Evolutionary conservation across 2,113 vertebrate genomes (phyloP).

Genomic region (Desmodus rotundus): DNA sequence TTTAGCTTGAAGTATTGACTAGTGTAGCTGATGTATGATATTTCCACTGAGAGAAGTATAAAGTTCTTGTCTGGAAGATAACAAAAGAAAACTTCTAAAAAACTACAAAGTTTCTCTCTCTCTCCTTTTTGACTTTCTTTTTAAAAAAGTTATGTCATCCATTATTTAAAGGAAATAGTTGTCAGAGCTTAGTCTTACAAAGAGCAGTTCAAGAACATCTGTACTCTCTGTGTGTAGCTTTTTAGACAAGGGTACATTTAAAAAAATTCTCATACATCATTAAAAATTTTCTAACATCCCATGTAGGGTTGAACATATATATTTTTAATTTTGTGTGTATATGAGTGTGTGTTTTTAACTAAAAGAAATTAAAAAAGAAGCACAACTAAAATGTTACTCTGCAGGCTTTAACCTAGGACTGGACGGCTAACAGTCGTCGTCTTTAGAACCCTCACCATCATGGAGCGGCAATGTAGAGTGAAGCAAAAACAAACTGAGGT

Average conservation of each 20-base stretch:
- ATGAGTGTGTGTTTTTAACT: neutral
- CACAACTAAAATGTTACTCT: neutral
- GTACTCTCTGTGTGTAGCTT: neutral
- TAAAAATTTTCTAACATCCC: constrained; percentile 41
- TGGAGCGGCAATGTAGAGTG: neutral
- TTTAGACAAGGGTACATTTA: neutral
- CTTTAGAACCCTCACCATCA: neutral
- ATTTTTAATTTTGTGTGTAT: neutral
- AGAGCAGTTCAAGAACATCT: constrained; percentile 12
- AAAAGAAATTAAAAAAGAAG: neutral
- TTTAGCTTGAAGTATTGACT: constrained; percentile 28
- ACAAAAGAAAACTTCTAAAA: neutral
- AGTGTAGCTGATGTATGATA: neutral
- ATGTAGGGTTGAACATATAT: neutral
- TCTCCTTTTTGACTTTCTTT: neutral
- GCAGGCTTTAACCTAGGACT: neutral
- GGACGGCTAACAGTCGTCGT: neutral
- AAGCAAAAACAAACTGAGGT: neutral
- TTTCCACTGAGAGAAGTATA: neutral
- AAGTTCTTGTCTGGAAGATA: constrained; percentile 4
- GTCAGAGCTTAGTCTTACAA: constrained; percentile 24
- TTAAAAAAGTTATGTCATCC: constrained; percentile 3
- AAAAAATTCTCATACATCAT: constrained; percentile 8
- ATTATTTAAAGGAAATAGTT: constrained; percentile 47
- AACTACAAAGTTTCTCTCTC: neutral